Evolutionary conservation across 2,888 invertebrate genomes (phyloP).

Genomic region (Tethea ocularis): DNA sequence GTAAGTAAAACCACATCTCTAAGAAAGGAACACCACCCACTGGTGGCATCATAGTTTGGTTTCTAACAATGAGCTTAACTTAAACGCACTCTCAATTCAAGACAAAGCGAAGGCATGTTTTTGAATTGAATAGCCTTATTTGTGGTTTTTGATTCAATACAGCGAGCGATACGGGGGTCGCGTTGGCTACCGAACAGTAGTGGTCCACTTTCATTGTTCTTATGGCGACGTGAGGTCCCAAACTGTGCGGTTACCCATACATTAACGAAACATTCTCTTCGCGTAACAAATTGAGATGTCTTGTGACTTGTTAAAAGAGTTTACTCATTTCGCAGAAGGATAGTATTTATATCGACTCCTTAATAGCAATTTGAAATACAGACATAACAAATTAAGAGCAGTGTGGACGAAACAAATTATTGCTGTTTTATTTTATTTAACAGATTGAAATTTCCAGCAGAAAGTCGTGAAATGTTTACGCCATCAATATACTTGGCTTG

Average conservation of each 20-base stretch:
- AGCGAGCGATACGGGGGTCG: slow-evolving; percentile 56
- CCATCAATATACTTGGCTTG: not conserved
- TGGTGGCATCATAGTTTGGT: slow-evolving; percentile 76
- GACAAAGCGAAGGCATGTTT: slow-evolving; percentile 48
- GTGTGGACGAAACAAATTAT: not conserved
- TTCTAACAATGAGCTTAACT: slow-evolving; percentile 62
- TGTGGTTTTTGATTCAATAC: slow-evolving; percentile 74
- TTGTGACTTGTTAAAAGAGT: slow-evolving; percentile 20
- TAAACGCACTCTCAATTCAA: slow-evolving; percentile 49
- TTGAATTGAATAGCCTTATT: slow-evolving; percentile 61
- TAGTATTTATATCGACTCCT: slow-evolving; percentile 4
- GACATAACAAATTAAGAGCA: slow-evolving; percentile 5
- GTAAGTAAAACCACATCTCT: slow-evolving; percentile 40
- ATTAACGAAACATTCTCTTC: slow-evolving; percentile 48
- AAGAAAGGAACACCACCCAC: slow-evolving; percentile 67
- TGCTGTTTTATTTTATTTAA: not conserved
- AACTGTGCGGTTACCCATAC: slow-evolving; percentile 63
- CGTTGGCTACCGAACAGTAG: slow-evolving; percentile 71
- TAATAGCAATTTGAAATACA: not conserved
- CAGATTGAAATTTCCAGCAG: not conserved
- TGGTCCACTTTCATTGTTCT: slow-evolving; percentile 61
- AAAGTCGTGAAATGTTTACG: not conserved
- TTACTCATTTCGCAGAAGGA: slow-evolving; percentile 7
- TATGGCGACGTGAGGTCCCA: slow-evolving; percentile 67
- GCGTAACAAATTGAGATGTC: slow-evolving; percentile 56